Base-by-base conservation (phyloP, 2,797 vertebrate genomes). In the Onychomys arenicola region DNA sequence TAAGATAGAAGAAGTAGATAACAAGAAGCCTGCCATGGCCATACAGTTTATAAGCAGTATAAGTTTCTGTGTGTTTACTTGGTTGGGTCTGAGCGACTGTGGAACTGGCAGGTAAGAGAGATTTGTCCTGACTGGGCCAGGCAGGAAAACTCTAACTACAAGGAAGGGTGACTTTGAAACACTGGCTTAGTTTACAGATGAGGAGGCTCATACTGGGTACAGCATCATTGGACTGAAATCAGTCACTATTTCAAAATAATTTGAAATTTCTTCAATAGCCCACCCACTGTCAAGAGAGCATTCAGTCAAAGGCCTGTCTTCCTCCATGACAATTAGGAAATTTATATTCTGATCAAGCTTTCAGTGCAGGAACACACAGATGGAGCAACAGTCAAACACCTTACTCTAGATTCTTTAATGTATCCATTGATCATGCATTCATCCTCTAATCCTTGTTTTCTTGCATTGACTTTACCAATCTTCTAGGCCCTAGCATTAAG, bases 211-310 rank as follows among this genome's bases (percentile, higher is more conserved):
- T 69, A 17, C 57, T n/a, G 40, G 59, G 81, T 55, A 52, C 3
- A 88, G 61, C 11, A 78, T 89, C 86, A 89, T 78, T 80, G 77
- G 85, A 65, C 21, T 17, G 29, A 82, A 83, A 52, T 29, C 52
- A 88, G 61, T 12, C 91, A 77, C 78, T 95, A 93, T 49, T 93
- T 59, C 90, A 52, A 52, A 52, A 86, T 88, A 93, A 84, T 87
- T 91, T 65, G 73, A 37, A 81, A 95, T 52, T 80, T 95, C 83
- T 87, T 95, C 27, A 87, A 40, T 61, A 80, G 40, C 69, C 32
- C 59, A 89, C 29, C 52, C 59, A 78, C 1, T 5, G 3, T 2
- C 59, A 23, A 89, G 89, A 90, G 61, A 83, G 78, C 55, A 61
- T 32, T 78, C 81, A 69, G 13, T 61, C 52, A 61, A 96, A 71